These are phyloP conservation scores for Micrasema longulum DNA, from an alignment of 1,140 invertebrate species.

Conservation along the genomic window DNA sequence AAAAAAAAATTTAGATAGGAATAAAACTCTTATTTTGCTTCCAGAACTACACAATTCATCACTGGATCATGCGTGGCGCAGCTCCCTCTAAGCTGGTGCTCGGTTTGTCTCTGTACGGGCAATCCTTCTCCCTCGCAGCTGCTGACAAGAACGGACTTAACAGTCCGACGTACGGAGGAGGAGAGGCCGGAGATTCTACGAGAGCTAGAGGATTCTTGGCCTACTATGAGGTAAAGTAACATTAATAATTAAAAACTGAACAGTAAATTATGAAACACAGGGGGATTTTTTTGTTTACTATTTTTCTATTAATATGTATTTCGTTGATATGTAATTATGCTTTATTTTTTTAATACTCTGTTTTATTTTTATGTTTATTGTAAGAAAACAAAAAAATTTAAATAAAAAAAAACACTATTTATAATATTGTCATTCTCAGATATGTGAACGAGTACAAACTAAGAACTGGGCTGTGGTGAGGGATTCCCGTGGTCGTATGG, in stretches of 20 bases:
- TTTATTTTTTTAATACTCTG: too few species aligned
- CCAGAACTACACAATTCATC: slow-evolving; percentile 84
- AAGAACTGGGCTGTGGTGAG: slow-evolving; percentile 77
- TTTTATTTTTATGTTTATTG: too few species aligned
- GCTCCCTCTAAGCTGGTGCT: slow-evolving; percentile 80
- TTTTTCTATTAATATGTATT: too few species aligned
- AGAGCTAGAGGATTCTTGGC: slow-evolving; percentile 83
- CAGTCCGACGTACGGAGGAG: slow-evolving; percentile 78
- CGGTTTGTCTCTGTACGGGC: slow-evolving; percentile 88
- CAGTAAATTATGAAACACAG: too few species aligned
- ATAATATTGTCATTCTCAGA: too few species aligned
- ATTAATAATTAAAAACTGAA: too few species aligned
- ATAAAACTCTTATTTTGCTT: too few species aligned
- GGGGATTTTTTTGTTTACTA: too few species aligned
- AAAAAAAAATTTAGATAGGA: too few species aligned
- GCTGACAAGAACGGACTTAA: slow-evolving; percentile 70
- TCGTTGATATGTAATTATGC: too few species aligned
- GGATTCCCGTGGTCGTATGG: slow-evolving; percentile 77
- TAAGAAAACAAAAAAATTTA: too few species aligned
- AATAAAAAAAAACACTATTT: too few species aligned
- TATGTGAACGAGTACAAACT: slow-evolving; percentile 75
- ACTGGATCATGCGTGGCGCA: slow-evolving; percentile 84
- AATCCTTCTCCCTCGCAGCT: slow-evolving; percentile 82
- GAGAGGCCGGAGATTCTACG: slow-evolving; percentile 83
- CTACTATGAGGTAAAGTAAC: slow-evolving; percentile 86